Percentiles rank a stretch among this genome's conserved stretches.
phyloP scores from a whole-genome alignment of 2,888 invertebrate species.

The Chrysotoxum bicinctum region DNA sequence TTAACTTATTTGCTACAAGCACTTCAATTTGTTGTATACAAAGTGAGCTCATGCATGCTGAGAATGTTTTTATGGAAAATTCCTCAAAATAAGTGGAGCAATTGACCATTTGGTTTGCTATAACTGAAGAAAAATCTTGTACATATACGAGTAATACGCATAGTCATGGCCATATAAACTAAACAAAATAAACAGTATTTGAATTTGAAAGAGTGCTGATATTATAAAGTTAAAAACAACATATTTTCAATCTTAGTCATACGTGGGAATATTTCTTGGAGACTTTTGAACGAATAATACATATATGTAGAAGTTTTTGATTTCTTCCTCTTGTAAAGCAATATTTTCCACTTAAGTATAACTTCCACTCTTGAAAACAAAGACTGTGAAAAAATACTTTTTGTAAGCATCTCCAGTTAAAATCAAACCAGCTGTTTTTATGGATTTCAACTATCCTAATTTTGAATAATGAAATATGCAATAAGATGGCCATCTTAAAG shows the following conservation, averaged over 20 bases:
- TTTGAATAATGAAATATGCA: background rate
- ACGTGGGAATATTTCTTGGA: no score
- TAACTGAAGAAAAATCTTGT: background rate
- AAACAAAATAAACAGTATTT: background rate
- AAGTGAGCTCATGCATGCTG: background rate
- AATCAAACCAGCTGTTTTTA: background rate
- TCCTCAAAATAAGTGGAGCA: background rate
- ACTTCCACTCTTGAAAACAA: background rate
- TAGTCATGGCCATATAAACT: background rate
- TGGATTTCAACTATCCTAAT: no score
- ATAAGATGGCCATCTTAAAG: background rate
- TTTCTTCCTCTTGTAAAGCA: background rate
- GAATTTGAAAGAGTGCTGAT: background rate
- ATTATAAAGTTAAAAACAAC: background rate
- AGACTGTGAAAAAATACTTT: background rate
- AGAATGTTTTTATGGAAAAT: conserved; percentile 2
- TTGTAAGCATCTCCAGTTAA: background rate
- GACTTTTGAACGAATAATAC: background rate
- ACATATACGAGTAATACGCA: background rate
- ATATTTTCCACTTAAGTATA: background rate
- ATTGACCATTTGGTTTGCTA: background rate
- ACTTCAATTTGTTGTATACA: conserved; percentile 4
- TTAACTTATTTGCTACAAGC: conserved; percentile 23
- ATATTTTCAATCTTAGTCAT: background rate
- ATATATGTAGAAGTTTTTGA: background rate